phyloP scores from a whole-genome alignment of 2,888 invertebrate genomes.

The Sinohyriopsis cumingii region DNA sequence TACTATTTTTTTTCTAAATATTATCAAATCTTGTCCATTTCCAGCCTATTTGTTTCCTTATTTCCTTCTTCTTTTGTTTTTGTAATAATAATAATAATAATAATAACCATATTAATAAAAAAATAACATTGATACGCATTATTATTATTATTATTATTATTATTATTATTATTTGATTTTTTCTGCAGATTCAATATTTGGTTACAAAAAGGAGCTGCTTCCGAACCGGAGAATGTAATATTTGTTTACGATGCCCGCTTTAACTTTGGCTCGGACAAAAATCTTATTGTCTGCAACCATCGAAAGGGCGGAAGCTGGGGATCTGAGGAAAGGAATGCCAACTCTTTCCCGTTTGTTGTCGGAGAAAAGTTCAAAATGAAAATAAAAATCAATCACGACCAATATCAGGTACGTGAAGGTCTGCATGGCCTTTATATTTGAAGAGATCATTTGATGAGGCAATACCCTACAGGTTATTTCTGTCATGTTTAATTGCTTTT shows the following conservation, averaged over 20 bases:
- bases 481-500: too few species aligned
- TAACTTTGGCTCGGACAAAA: slow-evolving; percentile 22
- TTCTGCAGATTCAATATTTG: slow-evolving; percentile 31
- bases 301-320: slow-evolving; percentile 34
- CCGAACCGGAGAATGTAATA: slow-evolving; percentile 34
- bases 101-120: too few species aligned
- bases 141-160: too few species aligned
- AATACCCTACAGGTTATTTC: too few species aligned
- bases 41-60: too few species aligned
- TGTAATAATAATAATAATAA: too few species aligned
- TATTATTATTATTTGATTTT: neutral
- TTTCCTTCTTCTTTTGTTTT: too few species aligned
- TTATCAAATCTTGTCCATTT: too few species aligned
- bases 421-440: too few species aligned
- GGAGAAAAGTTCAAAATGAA: slow-evolving; percentile 36
- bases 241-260: slow-evolving; percentile 36
- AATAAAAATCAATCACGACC: slow-evolving; percentile 34
- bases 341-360: slow-evolving; percentile 21
- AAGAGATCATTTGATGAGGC: too few species aligned
- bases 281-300: slow-evolving; percentile 34
- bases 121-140: too few species aligned
- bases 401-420: slow-evolving; percentile 25
- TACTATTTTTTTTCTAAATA: too few species aligned
- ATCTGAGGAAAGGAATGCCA: slow-evolving; percentile 27
- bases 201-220: slow-evolving; percentile 27